A percentile compares a stretch with the other conserved stretches of the same genome.
Conservation (phyloP, 2,888 invertebrate species). For the Drosophila melanosoma region DNA sequence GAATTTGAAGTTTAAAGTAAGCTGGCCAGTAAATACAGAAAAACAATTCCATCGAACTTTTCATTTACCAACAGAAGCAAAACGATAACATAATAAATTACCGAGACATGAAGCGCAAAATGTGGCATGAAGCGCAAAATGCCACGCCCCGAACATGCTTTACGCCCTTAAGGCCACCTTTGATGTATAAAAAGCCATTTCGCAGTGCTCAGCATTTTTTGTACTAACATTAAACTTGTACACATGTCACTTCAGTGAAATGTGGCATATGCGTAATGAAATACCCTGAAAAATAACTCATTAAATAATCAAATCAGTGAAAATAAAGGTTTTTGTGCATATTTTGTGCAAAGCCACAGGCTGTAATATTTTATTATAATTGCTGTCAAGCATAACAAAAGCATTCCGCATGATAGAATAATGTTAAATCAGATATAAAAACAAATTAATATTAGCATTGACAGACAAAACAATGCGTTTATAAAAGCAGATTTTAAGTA, state of each 20-base stretch:
- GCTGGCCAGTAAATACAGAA: background rate
- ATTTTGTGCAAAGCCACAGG: background rate
- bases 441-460: constrained; percentile 6
- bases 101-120: constrained; percentile 50
- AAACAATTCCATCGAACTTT: constrained; percentile 13
- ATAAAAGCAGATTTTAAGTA: constrained; percentile 4
- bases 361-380: constrained; percentile 1
- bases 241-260: constrained; percentile 8
- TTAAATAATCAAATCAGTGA: constrained; percentile 25
- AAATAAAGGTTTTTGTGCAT: constrained; percentile 13
- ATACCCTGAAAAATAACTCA: constrained; percentile 9
- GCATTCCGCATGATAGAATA: background rate
- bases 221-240: constrained; percentile 2
- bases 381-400: constrained; percentile 13
- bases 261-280: constrained; percentile 43
- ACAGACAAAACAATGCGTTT: constrained; percentile 11
- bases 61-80: constrained; percentile 21
- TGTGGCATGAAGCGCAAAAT: constrained; percentile 5
- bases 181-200: constrained; percentile 33
- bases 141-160: constrained; percentile 5
- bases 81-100: constrained; percentile 55
- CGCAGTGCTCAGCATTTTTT: constrained; percentile 13
- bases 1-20: background rate
- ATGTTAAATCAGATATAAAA: background rate
- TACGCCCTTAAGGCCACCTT: constrained; percentile 28